A percentile compares a stretch with the other conserved stretches of the same genome.
Evolutionary conservation across 2,113 vertebrate genomes (phyloP).

Genomic region (Oplegnathus fasciatus): DNA sequence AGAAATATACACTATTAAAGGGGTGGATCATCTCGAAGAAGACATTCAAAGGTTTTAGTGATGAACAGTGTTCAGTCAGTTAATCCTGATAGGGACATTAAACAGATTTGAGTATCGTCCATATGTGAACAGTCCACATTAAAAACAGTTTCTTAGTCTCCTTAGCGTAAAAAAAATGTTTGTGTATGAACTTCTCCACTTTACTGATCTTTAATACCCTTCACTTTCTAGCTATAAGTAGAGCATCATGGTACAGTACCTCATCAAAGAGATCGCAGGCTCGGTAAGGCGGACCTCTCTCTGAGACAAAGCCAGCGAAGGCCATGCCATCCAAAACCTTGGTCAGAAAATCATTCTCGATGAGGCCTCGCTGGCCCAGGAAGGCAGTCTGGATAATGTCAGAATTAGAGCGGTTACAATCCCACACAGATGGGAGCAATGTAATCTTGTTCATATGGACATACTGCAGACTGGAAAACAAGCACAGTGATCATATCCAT

Average conservation of each 20-base stretch:
- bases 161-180: background rate
- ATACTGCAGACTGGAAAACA: constrained; percentile 52
- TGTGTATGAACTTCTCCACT: background rate
- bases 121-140: background rate
- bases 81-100: background rate
- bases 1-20: background rate
- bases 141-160: background rate
- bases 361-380: constrained; percentile 94
- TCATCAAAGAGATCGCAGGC: constrained; percentile 98
- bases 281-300: constrained; percentile 96
- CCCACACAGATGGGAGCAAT: constrained; percentile 60
- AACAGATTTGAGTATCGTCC: background rate
- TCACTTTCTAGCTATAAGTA: constrained; percentile 4
- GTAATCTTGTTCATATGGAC: constrained; percentile 49
- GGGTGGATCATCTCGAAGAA: background rate
- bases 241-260: constrained; percentile 80
- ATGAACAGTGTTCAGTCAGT: background rate
- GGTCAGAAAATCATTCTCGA: constrained; percentile 97
- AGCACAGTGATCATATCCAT: constrained; percentile 36
- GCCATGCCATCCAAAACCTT: constrained; percentile 99
- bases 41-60: background rate
- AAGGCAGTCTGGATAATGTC: constrained; percentile 92
- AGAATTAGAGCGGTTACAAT: constrained; percentile 71
- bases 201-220: no score
- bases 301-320: constrained; percentile 98